These are phyloP conservation scores for Coluber constrictor DNA, from an alignment of 2,797 vertebrate genomes.

Conservation along the genomic window DNA sequence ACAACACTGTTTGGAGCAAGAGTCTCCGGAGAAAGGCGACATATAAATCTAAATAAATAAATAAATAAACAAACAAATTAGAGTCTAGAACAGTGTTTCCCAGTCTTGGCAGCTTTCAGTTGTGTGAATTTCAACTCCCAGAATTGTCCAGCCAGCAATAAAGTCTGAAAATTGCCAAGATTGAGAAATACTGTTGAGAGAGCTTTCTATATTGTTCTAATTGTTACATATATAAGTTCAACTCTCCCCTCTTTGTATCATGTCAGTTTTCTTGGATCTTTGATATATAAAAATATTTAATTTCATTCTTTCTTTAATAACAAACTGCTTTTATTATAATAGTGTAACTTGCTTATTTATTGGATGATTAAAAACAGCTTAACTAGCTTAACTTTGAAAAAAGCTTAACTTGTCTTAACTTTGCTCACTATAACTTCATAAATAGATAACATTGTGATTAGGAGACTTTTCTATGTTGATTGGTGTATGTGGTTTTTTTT, in stretches of 20 bases:
- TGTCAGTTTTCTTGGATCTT: neutral
- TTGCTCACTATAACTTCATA: neutral
- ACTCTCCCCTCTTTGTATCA: neutral
- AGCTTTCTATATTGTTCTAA: neutral
- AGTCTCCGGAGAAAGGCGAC: neutral
- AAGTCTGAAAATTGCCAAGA: neutral
- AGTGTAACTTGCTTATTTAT: neutral
- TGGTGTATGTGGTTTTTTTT: neutral
- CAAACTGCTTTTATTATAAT: neutral
- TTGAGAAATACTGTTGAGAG: neutral
- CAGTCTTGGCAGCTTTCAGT: neutral
- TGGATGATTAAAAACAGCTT: neutral
- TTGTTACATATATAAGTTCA: neutral
- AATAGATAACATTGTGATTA: neutral
- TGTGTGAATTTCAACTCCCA: neutral
- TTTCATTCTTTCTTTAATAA: neutral
- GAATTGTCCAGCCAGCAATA: neutral
- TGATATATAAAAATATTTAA: neutral
- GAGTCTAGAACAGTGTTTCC: neutral
- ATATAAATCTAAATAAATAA: no score
- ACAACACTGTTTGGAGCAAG: neutral
- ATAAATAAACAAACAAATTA: no score
- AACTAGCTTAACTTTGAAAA: neutral
- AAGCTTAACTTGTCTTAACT: neutral
- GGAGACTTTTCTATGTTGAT: neutral